Base-by-base conservation (phyloP, 2,113 vertebrate genomes). In the Rhadina sibilatrix region DNA sequence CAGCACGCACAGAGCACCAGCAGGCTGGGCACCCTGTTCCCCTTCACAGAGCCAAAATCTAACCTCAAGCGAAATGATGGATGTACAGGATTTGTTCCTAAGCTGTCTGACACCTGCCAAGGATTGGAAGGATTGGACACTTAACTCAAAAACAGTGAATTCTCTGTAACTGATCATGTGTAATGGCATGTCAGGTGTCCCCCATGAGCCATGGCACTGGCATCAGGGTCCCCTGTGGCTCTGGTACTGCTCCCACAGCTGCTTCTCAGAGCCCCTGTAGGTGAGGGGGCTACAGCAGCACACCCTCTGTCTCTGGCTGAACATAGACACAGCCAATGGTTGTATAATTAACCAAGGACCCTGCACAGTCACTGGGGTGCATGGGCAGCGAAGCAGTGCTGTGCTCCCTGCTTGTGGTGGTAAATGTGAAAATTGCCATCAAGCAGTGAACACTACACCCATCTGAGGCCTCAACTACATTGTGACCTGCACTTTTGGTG, bases 271-370 rank as follows among this genome's bases (percentile, higher is more conserved):
- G 35, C 23, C 27, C 6, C 23, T 21, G 18, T 1, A 11, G 35
- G 15, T 3, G 0, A 21, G n/a, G 47, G 28, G 28, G 33, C 59
- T 40, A 0, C 40, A 64, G 63, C 84, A 44, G 46, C 61, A 22
- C 10, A 0, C 8, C 8, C 8, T 10, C 47, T 3, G 0, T 0
- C 0, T 4, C 10, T 11, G 15, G 38, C 16, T 60, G 31, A 17
- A 31, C 17, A 38, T 2, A 38, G 50, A 25, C 2, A 1, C 1
- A 0, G 27, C 15, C 19, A 1, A 5, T 1, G 6, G 25, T 0
- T 33, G 53, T n/a, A 0, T 9, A 42, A 76, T 16, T 6, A 56
- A 33, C 17, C 9, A 8, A 4, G 0, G 1, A 38, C 38, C 38
- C 66, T 23, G 63, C 15, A 1, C 7, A 13, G 33, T 8, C 66